Evolutionary conservation across 2,888 invertebrate species (phyloP).

Genomic region (Plebejus argus): DNA sequence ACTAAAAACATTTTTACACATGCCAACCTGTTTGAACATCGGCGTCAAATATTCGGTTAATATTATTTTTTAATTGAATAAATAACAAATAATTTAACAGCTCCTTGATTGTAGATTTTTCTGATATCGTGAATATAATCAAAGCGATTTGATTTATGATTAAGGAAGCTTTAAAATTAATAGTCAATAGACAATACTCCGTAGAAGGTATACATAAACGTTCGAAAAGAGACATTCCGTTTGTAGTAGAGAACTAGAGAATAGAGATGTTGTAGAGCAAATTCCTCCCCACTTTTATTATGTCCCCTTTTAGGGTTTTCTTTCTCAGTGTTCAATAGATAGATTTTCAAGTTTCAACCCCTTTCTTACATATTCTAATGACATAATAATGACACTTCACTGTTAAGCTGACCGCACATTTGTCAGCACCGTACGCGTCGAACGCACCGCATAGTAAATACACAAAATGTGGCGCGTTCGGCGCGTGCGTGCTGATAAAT

Average conservation of each 20-base stretch:
- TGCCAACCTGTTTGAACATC: conserved; percentile 29
- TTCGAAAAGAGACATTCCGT: neutral
- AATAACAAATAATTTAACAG: neutral
- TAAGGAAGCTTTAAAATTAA: neutral
- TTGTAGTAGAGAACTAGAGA: neutral
- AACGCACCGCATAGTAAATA: too few relatives aligned
- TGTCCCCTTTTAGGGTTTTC: too few relatives aligned
- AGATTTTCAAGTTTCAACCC: too few relatives aligned
- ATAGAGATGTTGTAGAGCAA: neutral
- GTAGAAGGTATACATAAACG: neutral
- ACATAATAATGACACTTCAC: too few relatives aligned
- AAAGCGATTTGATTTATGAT: neutral
- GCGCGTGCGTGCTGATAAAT: too few relatives aligned
- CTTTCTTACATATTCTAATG: too few relatives aligned
- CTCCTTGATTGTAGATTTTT: neutral
- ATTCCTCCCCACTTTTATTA: too few relatives aligned
- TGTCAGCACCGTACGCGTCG: too few relatives aligned
- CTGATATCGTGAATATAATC: neutral
- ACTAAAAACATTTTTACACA: conserved; percentile 41
- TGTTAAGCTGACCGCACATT: too few relatives aligned
- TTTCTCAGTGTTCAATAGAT: too few relatives aligned
- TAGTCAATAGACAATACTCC: neutral
- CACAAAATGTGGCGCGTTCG: too few relatives aligned
- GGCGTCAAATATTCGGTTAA: neutral
- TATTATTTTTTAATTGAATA: neutral